Conservation (phyloP, 2,888 invertebrate species). For the Oeneis ivallda region DNA sequence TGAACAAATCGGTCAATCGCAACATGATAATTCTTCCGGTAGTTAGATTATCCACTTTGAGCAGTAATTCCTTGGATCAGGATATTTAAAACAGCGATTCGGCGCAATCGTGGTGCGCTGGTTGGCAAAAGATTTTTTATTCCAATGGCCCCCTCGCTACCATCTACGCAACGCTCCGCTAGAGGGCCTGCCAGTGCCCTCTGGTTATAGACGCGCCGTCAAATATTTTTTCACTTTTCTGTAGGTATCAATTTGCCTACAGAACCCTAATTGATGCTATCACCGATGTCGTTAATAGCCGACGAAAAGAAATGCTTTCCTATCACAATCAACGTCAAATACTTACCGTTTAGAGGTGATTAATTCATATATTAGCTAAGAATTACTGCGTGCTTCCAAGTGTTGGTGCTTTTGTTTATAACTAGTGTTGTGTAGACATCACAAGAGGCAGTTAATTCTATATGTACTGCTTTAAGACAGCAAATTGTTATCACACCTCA, state of each 20-base stretch:
- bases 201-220: no score
- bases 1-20: no score
- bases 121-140: no score
- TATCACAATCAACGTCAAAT: constrained; percentile 45
- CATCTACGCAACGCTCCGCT: no score
- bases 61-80: no score
- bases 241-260: neutral
- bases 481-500: neutral
- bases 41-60: no score
- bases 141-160: no score
- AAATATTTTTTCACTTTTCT: no score
- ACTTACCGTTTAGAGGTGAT: constrained; percentile 44
- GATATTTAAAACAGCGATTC: no score
- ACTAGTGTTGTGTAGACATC: neutral
- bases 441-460: neutral
- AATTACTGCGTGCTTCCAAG: constrained; percentile 30
- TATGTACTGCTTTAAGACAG: neutral
- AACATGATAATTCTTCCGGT: no score
- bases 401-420: constrained; percentile 13
- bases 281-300: constrained; percentile 40
- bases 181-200: no score
- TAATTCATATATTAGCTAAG: constrained; percentile 44
- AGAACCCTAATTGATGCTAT: constrained; percentile 26
- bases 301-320: constrained; percentile 41
- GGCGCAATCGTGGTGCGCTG: no score